Percentiles rank a stretch among this genome's conserved stretches.
These are phyloP conservation scores for Rhimphoctona megacephalus DNA, from an alignment of 2,888 invertebrate species.

Conservation along the genomic window DNA sequence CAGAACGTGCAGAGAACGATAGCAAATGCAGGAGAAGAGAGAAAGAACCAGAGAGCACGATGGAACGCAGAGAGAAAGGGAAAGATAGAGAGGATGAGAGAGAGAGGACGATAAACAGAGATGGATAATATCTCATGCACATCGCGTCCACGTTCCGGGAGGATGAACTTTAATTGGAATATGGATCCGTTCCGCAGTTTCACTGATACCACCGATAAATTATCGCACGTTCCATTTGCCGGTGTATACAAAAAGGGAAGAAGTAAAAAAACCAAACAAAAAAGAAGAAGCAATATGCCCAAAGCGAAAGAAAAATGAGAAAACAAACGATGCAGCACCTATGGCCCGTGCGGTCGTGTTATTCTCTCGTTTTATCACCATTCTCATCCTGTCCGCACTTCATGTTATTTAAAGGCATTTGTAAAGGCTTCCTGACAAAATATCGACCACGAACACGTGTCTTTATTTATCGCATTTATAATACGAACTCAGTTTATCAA, in stretches of 20 bases:
- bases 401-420: slow-evolving; percentile 36
- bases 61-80: not conserved
- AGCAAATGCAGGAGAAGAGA: slow-evolving; percentile 59
- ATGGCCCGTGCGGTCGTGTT: slow-evolving; percentile 46
- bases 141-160: slow-evolving; percentile 79
- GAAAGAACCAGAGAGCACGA: slow-evolving; percentile 35
- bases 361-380: slow-evolving; percentile 59
- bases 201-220: slow-evolving; percentile 80
- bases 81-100: slow-evolving; percentile 10
- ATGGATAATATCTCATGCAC: slow-evolving; percentile 68
- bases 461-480: slow-evolving; percentile 1
- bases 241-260: slow-evolving; percentile 73
- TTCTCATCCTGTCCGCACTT: slow-evolving; percentile 45
- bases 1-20: slow-evolving; percentile 57
- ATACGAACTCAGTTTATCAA: slow-evolving; percentile 8
- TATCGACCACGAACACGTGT: not conserved
- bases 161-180: slow-evolving; percentile 85
- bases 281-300: slow-evolving; percentile 17
- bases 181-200: slow-evolving; percentile 83
- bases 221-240: slow-evolving; percentile 83
- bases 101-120: slow-evolving; percentile 62
- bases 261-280: slow-evolving; percentile 25
- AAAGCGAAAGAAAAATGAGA: slow-evolving; percentile 58
- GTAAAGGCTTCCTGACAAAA: slow-evolving; percentile 30
- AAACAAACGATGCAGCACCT: slow-evolving; percentile 51